Percentiles rank a stretch among this genome's conserved stretches.
phyloP scores from a whole-genome alignment of 2,797 vertebrate genomes.

The Euthynnus affinis region DNA sequence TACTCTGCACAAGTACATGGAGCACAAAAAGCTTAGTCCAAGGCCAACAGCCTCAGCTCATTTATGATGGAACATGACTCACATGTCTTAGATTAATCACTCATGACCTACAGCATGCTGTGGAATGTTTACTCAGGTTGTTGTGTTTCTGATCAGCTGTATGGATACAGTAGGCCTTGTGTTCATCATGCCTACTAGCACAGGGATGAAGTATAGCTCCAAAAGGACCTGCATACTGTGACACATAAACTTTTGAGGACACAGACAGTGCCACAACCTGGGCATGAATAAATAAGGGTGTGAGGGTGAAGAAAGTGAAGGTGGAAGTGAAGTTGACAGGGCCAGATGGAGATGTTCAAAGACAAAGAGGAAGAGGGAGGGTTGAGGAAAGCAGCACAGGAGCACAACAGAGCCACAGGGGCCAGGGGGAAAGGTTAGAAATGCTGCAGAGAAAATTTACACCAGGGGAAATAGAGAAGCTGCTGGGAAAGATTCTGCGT shows the following conservation, averaged over 20 bases:
- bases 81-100: not conserved
- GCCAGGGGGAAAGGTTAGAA: constrained; percentile 26
- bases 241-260: constrained; percentile 58
- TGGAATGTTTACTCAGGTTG: constrained; percentile 1
- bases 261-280: constrained; percentile 43
- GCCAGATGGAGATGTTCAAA: constrained; percentile 74
- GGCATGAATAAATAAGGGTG: constrained; percentile 56
- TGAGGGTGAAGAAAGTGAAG: constrained; percentile 62
- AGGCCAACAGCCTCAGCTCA: not conserved
- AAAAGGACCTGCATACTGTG: constrained; percentile 8
- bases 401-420: constrained; percentile 39
- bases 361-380: constrained; percentile 19
- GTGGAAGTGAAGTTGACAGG: constrained; percentile 65
- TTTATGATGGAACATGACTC: not conserved
- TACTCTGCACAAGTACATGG: not conserved
- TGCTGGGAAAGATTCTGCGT: not conserved
- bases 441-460: constrained; percentile 4
- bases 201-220: constrained; percentile 37
- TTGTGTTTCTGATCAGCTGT: constrained; percentile 6
- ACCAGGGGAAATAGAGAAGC: not conserved
- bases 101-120: constrained; percentile 1
- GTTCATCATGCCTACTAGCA: not conserved
- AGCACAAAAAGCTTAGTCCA: not conserved
- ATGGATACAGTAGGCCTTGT: not conserved
- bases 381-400: constrained; percentile 18